A percentile compares a stretch with the other conserved stretches of the same genome.
Evolutionary conservation across 2,888 invertebrate species (phyloP).

Genomic region (Tenthredo livida): DNA sequence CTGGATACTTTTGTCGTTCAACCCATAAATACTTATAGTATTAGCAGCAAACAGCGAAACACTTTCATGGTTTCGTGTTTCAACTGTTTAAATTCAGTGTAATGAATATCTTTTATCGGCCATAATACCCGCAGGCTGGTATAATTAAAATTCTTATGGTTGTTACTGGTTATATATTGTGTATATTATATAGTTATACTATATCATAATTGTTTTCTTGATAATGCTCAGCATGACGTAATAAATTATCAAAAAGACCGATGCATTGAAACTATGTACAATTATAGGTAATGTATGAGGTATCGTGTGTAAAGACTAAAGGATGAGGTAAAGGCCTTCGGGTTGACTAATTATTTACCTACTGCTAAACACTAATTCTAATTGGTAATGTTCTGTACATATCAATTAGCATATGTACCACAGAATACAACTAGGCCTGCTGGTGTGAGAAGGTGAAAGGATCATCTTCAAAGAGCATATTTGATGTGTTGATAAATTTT

Average conservation of each 20-base stretch:
- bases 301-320: neutral
- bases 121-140: neutral
- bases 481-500: neutral
- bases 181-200: too few relatives aligned
- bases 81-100: neutral
- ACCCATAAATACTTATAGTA: neutral
- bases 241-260: neutral
- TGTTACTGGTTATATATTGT: neutral
- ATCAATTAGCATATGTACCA: neutral
- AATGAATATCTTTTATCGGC: constrained; percentile 2
- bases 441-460: neutral
- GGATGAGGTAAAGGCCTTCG: too few relatives aligned
- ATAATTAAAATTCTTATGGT: constrained; percentile 1
- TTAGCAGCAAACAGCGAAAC: constrained; percentile 2
- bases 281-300: too few relatives aligned
- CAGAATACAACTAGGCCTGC: neutral
- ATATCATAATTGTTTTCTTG: too few relatives aligned
- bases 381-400: neutral
- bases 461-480: neutral
- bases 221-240: neutral
- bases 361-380: neutral
- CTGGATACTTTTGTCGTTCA: neutral
- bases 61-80: constrained; percentile 28
- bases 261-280: neutral
- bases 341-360: neutral